Evolutionary conservation across 2,797 vertebrate species (phyloP), one percentile per base, ranked within the genome.

Genomic region (Delichon dasypus): DNA sequence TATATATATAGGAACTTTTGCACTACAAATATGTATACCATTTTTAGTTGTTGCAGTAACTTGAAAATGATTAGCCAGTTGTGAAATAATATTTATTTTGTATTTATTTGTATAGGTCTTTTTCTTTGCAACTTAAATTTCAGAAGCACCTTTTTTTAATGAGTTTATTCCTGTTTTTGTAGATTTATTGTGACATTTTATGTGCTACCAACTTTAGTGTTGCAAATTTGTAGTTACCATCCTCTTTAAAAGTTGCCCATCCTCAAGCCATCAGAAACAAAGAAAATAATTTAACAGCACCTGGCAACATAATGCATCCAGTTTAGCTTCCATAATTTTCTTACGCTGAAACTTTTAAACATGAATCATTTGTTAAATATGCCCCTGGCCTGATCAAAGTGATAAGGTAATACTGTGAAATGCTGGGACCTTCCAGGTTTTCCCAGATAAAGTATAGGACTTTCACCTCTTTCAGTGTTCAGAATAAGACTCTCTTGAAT

Each of bases 401-500:
- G 90, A 92, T 81, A 95, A 89, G 79, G 5, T 10, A 96, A 45
- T 96, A 95, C 95, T 90, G n/a, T 94, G 94, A 96, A 95, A 90
- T 62, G 65, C 23, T 94, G 67, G 53, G 71, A 95, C 4, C 72
- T 92, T 94, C 85, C 79, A 81, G 54, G 71, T 88, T 94, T 96
- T 95, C 85, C 61, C 90, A 82, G 93, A 75, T 94, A 78, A 96
- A 91, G 90, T 70, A 50, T 3, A 77, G 91, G 88, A 85, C 88
- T 40, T 96, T 95, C 88, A 94, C 68, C 91, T 88, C 50, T 96
- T 94, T 67, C 89, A 74, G 3, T 85, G 77, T 75, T 88, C 68
- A 78, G 78, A 91, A 91, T 93, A 65, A 29, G 50, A 71, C 44
- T 60, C 82, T 58, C 82, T 90, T 95, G 89, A 94, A 93, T 94